These are phyloP conservation scores for Pleuronectes platessa DNA, from an alignment of 2,113 vertebrate species.

Conservation along the genomic window DNA sequence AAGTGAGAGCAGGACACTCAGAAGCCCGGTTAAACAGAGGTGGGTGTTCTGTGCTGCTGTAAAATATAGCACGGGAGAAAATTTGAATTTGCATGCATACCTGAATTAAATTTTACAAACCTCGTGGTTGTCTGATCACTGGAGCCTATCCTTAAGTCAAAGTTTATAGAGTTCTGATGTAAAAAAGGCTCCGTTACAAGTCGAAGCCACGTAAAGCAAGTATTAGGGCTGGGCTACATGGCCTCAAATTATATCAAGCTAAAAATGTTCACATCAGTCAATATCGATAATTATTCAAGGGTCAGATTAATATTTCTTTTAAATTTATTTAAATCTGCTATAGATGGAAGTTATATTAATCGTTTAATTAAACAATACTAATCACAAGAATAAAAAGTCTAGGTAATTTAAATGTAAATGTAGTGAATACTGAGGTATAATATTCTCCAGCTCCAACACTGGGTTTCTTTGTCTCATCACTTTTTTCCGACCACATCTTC, in stretches of 20 bases:
- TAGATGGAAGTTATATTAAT: no score
- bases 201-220: background rate
- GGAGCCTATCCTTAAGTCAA: background rate
- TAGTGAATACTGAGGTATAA: no score
- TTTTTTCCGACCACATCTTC: no score
- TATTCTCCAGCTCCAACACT: no score
- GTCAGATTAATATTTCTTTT: no score
- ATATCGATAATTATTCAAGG: background rate
- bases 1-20: slow-evolving; percentile 4
- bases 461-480: no score
- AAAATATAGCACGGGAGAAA: slow-evolving; percentile 6
- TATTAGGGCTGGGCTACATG: background rate
- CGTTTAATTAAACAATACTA: no score
- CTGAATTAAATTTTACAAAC: slow-evolving; percentile 4
- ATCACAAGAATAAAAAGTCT: no score
- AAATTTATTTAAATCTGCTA: no score
- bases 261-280: background rate
- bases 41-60: slow-evolving; percentile 6
- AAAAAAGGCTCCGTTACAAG: background rate
- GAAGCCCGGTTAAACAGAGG: slow-evolving; percentile 3
- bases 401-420: no score
- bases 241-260: background rate
- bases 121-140: background rate
- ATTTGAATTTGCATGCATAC: slow-evolving; percentile 8
- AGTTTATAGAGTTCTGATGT: background rate